Evolutionary conservation across 2,888 invertebrate genomes (phyloP).

Genomic region (Pseudoips prasinana): DNA sequence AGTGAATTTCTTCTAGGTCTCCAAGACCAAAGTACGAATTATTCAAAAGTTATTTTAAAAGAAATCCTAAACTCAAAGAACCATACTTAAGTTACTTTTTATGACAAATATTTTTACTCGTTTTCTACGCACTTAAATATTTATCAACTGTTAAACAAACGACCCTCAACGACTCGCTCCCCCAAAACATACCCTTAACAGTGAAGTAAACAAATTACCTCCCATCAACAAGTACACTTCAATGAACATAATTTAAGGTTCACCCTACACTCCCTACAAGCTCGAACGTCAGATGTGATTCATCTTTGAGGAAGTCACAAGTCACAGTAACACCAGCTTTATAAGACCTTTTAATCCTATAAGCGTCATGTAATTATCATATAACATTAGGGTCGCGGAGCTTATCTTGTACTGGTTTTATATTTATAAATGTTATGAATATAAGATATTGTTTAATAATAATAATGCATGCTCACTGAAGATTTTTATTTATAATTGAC

Average conservation of each 20-base stretch:
- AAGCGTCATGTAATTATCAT: too few relatives aligned
- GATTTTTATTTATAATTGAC: slow-evolving; percentile 34
- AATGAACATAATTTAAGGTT: slow-evolving; percentile 14
- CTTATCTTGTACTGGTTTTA: slow-evolving; percentile 17
- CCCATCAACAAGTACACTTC: slow-evolving; percentile 2
- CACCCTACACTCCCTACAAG: slow-evolving; percentile 28
- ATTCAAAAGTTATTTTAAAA: too few relatives aligned
- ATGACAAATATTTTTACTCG: too few relatives aligned
- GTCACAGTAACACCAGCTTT: slow-evolving; percentile 29
- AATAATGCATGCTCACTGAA: slow-evolving; percentile 26
- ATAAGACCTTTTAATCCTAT: slow-evolving; percentile 15
- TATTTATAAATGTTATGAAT: slow-evolving; percentile 27
- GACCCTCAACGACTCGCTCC: too few relatives aligned
- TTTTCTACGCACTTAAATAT: too few relatives aligned
- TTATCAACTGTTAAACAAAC: too few relatives aligned
- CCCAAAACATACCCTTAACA: too few relatives aligned
- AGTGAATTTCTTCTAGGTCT: too few relatives aligned
- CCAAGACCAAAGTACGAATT: too few relatives aligned
- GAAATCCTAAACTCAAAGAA: too few relatives aligned
- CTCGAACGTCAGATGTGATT: slow-evolving; percentile 29
- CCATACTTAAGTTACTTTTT: too few relatives aligned
- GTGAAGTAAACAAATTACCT: too few relatives aligned
- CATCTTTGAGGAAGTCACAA: slow-evolving; percentile 40
- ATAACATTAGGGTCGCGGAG: slow-evolving; percentile 12
- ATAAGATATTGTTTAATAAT: slow-evolving; percentile 31